These are phyloP conservation scores for Drosophila tanythrix DNA, from an alignment of 2,888 invertebrate species.

Conservation along the genomic window DNA sequence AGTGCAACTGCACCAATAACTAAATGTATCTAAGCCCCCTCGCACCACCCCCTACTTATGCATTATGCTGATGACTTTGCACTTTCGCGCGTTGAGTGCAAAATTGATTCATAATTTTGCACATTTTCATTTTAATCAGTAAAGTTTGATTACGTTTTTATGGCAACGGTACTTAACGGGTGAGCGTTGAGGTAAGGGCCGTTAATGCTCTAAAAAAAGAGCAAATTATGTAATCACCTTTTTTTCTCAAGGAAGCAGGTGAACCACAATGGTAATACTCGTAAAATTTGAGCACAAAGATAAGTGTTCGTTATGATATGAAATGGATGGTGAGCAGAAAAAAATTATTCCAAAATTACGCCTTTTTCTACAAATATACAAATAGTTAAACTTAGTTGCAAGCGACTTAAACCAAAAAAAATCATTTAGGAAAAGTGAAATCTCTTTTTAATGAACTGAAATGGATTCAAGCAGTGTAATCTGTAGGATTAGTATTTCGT, in stretches of 20 bases:
- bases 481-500: background rate
- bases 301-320: background rate
- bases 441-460: background rate
- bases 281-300: background rate
- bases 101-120: constrained; percentile 75
- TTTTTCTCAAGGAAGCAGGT: background rate
- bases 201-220: constrained; percentile 6
- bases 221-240: constrained; percentile 19
- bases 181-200: constrained; percentile 7
- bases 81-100: constrained; percentile 36
- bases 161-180: constrained; percentile 10
- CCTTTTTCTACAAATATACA: background rate
- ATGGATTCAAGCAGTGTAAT: too few species aligned
- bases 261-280: constrained; percentile 2
- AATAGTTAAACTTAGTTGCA: background rate
- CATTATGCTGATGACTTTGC: constrained; percentile 53
- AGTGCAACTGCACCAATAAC: constrained; percentile 9
- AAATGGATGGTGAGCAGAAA: background rate
- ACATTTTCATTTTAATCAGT: constrained; percentile 69
- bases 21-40: background rate
- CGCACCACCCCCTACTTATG: constrained; percentile 15
- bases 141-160: constrained; percentile 61
- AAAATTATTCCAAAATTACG: background rate
- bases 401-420: background rate
- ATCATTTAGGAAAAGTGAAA: too few species aligned